Percentiles rank a stretch among this genome's conserved stretches.
Evolutionary conservation across 2,113 vertebrate species (phyloP).

Genomic region (Siphamia tubifer): DNA sequence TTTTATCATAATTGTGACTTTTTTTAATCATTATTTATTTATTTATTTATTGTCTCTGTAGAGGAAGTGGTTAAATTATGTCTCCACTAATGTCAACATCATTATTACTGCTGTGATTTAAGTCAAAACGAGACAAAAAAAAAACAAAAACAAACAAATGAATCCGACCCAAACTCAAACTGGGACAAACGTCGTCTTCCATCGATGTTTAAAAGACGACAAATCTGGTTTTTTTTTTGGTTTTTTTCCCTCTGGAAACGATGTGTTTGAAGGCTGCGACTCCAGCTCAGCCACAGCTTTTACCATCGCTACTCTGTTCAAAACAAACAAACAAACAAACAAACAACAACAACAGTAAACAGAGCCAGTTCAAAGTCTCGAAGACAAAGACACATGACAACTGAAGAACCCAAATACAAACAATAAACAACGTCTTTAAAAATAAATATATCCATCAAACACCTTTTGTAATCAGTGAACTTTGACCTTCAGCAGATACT

Average conservation of each 20-base stretch:
- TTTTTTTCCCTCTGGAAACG: constrained; percentile 4
- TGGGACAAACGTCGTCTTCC: not conserved
- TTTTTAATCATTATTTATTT: too few species aligned
- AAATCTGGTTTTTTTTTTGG: not conserved
- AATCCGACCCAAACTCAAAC: not conserved
- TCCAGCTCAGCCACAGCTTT: constrained; percentile 14
- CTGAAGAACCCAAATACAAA: too few species aligned
- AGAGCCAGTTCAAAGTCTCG: constrained; percentile 71
- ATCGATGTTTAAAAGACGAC: not conserved
- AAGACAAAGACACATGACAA: constrained; percentile 65
- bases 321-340: constrained; percentile 35
- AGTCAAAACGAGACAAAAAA: not conserved
- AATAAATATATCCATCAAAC: constrained; percentile 44
- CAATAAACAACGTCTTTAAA: constrained; percentile 54
- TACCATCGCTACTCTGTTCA: constrained; percentile 29
- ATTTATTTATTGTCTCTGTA: too few species aligned
- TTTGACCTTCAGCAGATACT: too few species aligned
- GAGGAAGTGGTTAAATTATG: too few species aligned
- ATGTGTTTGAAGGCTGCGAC: constrained; percentile 52
- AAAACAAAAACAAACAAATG: constrained; percentile 1
- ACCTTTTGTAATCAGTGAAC: constrained; percentile 60
- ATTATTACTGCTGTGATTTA: not conserved
- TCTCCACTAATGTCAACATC: too few species aligned
- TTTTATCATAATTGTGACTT: too few species aligned
- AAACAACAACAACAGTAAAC: constrained; percentile 61